A percentile compares a stretch with the other conserved stretches of the same genome.
phyloP scores from a whole-genome alignment of 2,888 invertebrate species.

The Magallana nippona region DNA sequence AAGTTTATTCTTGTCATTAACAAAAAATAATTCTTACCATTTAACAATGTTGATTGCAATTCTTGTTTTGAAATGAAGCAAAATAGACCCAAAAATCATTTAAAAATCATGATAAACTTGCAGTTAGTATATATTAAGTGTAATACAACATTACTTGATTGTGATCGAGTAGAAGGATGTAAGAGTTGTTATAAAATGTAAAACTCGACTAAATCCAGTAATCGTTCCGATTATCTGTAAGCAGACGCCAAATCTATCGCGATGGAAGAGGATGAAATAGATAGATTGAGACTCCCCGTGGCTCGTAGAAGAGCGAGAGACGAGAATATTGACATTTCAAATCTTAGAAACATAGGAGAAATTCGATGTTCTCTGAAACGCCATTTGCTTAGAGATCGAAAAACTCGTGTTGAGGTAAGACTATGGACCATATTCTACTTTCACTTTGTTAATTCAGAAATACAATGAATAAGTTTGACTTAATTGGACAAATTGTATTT shows the following conservation, averaged over 20 bases:
- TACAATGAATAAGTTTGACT: no score
- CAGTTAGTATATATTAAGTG: no score
- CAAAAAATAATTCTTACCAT: no score
- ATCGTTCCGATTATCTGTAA: background rate
- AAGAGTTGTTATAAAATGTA: background rate
- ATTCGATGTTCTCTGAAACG: slow-evolving; percentile 57
- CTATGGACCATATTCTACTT: background rate
- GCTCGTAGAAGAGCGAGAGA: slow-evolving; percentile 50
- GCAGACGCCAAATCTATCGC: background rate
- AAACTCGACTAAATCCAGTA: no score
- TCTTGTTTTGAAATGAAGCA: no score
- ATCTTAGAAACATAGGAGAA: slow-evolving; percentile 47
- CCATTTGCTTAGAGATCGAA: slow-evolving; percentile 47
- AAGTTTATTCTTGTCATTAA: no score
- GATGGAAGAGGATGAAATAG: slow-evolving; percentile 57
- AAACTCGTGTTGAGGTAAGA: slow-evolving; percentile 51
- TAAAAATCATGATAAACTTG: no score
- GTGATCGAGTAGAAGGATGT: background rate
- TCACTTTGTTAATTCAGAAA: background rate
- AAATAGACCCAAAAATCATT: no score
- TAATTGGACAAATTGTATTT: background rate
- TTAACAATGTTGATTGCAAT: no score
- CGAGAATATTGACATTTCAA: slow-evolving; percentile 43
- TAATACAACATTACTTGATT: no score
- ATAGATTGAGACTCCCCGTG: slow-evolving; percentile 50